phyloP scores from a whole-genome alignment of 2,797 vertebrate genomes.

The Perodicticus potto region DNA sequence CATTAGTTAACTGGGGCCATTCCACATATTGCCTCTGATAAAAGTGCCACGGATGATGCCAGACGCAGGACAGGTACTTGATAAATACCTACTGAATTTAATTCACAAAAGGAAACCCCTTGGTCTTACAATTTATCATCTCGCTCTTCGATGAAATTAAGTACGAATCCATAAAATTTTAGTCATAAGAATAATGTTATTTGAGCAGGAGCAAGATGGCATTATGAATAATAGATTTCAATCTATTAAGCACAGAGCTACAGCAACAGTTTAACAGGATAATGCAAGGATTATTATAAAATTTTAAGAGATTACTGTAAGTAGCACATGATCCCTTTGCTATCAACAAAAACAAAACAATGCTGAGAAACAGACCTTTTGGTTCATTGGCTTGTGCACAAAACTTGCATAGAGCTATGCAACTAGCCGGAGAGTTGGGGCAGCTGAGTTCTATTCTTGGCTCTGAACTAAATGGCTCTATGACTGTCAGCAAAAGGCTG shows the following conservation, averaged over 20 bases:
- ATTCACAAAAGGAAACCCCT: conserved; percentile 34
- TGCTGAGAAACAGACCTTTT: background rate
- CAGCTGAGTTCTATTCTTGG: background rate
- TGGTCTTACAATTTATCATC: conserved; percentile 54
- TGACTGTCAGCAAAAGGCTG: background rate
- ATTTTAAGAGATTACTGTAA: conserved; percentile 77
- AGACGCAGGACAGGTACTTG: background rate
- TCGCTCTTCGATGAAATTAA: conserved; percentile 56
- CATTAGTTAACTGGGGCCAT: background rate
- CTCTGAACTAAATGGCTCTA: background rate
- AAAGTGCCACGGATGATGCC: background rate
- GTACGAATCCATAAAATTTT: conserved; percentile 64
- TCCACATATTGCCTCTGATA: background rate
- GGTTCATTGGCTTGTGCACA: conserved; percentile 9
- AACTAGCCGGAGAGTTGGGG: background rate
- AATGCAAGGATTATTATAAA: conserved; percentile 78
- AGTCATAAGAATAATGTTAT: conserved; percentile 75
- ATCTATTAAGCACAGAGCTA: conserved; percentile 75
- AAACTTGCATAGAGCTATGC: background rate
- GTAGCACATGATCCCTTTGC: conserved; percentile 44
- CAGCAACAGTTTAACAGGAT: conserved; percentile 74
- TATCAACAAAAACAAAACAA: conserved; percentile 64
- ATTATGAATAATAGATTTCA: conserved; percentile 81
- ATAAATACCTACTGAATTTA: background rate
- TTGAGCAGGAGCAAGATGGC: conserved; percentile 70